These are phyloP conservation scores for Oncopeltus fasciatus DNA, from an alignment of 1,140 invertebrate species.

Conservation along the genomic window DNA sequence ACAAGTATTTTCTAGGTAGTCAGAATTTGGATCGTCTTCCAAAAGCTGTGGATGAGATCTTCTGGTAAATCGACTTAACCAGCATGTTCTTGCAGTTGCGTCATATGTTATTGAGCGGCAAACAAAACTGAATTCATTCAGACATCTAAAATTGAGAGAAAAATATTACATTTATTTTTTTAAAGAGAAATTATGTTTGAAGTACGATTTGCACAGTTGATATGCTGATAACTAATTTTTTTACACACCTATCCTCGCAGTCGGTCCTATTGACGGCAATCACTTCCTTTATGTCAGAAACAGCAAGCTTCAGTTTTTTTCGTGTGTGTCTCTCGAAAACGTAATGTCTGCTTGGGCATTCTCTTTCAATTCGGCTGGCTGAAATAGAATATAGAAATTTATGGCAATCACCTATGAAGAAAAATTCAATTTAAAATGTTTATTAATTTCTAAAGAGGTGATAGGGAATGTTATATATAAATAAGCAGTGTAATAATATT, in stretches of 20 bases:
- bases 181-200: no score
- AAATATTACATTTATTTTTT: neutral
- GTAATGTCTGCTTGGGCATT: constrained; percentile 73
- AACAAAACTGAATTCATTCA: constrained; percentile 75
- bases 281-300: constrained; percentile 62
- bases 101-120: constrained; percentile 76
- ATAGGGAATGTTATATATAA: no score
- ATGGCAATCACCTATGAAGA: no score
- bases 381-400: constrained; percentile 21
- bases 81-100: constrained; percentile 55
- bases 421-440: no score
- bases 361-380: constrained; percentile 70
- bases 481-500: no score
- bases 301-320: constrained; percentile 61
- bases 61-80: constrained; percentile 62
- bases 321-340: constrained; percentile 74
- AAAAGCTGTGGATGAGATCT: constrained; percentile 68
- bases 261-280: constrained; percentile 68
- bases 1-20: constrained; percentile 84
- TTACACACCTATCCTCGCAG: constrained; percentile 60
- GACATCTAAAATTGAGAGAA: constrained; percentile 39
- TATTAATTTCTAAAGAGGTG: no score
- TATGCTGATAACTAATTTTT: no score
- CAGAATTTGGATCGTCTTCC: constrained; percentile 69
- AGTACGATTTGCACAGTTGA: no score